Conservation (phyloP, 2,113 vertebrate genomes). For the Paradisaea rubra region DNA sequence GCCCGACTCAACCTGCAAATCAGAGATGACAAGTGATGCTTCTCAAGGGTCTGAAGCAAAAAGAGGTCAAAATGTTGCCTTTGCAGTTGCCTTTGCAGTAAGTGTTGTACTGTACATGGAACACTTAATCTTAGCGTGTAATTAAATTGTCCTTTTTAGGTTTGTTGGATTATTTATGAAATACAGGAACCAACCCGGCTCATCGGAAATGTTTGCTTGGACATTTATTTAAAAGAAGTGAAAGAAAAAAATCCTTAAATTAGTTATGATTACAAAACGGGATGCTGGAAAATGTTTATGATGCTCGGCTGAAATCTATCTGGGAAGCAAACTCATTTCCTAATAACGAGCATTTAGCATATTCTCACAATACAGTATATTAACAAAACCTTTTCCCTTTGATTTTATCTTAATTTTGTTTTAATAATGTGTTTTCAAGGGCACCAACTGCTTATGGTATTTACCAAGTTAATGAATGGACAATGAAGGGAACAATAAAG, state of each 20-base stretch:
- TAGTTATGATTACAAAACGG: slow-evolving; percentile 44
- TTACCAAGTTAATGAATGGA: slow-evolving; percentile 32
- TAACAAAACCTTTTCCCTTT: slow-evolving; percentile 21
- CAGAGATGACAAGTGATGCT: neutral
- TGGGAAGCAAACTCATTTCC: slow-evolving; percentile 55
- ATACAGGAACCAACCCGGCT: slow-evolving; percentile 31
- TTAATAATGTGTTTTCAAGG: slow-evolving; percentile 36
- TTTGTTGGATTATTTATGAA: slow-evolving; percentile 59
- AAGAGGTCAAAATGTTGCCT: slow-evolving; percentile 68
- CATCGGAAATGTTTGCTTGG: slow-evolving; percentile 48
- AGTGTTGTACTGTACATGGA: slow-evolving; percentile 66
- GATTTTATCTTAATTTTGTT: slow-evolving; percentile 41
- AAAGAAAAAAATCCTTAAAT: slow-evolving; percentile 38
- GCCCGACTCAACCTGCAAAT: neutral
- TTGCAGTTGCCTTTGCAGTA: slow-evolving; percentile 77
- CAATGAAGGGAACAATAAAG: neutral
- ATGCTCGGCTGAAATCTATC: slow-evolving; percentile 43
- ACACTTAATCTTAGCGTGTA: slow-evolving; percentile 61
- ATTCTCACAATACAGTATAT: slow-evolving; percentile 18
- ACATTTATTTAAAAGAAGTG: slow-evolving; percentile 31
- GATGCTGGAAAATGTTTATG: slow-evolving; percentile 42
- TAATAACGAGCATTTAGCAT: slow-evolving; percentile 45
- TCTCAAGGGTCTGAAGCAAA: slow-evolving; percentile 52
- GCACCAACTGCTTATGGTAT: slow-evolving; percentile 27
- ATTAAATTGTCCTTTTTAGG: slow-evolving; percentile 59